Evolutionary conservation across 92 coral and sea anemone genomes (phyloP).

Genomic region (Zoanthus solanderi): DNA sequence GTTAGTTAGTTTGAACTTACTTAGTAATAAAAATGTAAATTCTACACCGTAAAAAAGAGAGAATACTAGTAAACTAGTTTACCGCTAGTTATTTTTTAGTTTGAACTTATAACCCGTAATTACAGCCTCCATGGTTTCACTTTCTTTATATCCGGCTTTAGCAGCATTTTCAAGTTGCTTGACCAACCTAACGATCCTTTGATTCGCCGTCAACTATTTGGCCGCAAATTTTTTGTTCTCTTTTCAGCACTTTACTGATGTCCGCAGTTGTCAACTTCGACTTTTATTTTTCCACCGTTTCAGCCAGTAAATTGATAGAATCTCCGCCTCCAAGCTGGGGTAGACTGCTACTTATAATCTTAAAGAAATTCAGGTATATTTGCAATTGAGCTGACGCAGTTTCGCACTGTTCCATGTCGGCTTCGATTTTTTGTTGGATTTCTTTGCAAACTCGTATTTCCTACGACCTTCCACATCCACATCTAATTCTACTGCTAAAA

Average conservation of each 20-base stretch:
- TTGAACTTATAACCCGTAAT: conserved; percentile 59
- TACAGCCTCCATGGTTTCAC: conserved; percentile 67
- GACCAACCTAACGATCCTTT: not conserved
- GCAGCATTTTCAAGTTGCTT: not conserved
- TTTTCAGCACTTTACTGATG: not conserved
- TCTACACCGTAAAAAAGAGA: too few species aligned
- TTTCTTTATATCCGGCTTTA: conserved; percentile 46
- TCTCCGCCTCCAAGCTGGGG: conserved; percentile 4
- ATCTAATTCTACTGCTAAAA: not conserved
- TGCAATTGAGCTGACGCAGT: not conserved
- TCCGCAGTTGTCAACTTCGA: conserved; percentile 32
- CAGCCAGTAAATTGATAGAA: not conserved
- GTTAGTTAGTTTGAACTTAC: conserved; percentile 43
- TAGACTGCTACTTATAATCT: not conserved
- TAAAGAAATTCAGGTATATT: not conserved
- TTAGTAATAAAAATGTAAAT: not conserved
- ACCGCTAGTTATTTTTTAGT: conserved; percentile 16
- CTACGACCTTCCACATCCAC: not conserved
- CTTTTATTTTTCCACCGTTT: conserved; percentile 1
- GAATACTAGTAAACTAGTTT: too few species aligned
- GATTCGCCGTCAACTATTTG: not conserved
- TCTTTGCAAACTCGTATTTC: not conserved
- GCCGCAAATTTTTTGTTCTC: conserved; percentile 36
- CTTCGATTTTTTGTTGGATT: not conserved
- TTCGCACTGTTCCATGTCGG: not conserved